Base-by-base conservation (phyloP, 1,140 invertebrate species). In the Trichonephila clavipes region DNA sequence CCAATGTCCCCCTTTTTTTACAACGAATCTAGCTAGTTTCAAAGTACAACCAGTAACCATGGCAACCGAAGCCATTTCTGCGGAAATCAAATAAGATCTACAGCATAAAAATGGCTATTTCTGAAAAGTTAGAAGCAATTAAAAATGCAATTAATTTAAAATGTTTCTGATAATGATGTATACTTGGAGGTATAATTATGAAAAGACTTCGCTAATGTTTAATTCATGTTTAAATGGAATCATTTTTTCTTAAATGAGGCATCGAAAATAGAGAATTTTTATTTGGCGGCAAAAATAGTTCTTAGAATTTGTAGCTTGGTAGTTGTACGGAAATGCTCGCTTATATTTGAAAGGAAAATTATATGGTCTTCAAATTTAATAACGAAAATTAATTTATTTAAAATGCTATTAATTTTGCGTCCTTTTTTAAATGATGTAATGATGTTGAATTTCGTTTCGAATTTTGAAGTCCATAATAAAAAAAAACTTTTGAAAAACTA, bases 131-230 rank as follows among this genome's bases (percentile, higher is more conserved):
- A 77, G 34, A 77, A 77, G 72, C 72, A 77, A 77, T 77, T 77
- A 77, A 77, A 77, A 77, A 77, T 34, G 72, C 28, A 28, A 77
- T 77, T 77, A 34, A 77, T 77, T 77, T 77, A 77, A 77, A 77
- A 77, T 18, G 72, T 28, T 77, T 40, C 34, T 28, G 16, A 77
- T 77, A 40, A 77, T 34, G 72, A 24, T 19, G 28, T 16, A 40
- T 28, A 34, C 24, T 34, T 77, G 28, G 34, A 77, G 12, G 72
- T 40, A 34, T 77, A 34, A 77, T 77, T 77, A 77, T 18, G 34
- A 77, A 34, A 69, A 18, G 72, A 77, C 5, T 77, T 1, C 24
- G 40, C 28, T 77, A 77, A 77, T 77, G 72, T 34, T 14, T 28
- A 34, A 77, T 77, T 77, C 72, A 77, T 77, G 34, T 77, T 77